Evolutionary conservation across 2,113 vertebrate species (phyloP).

Genomic region (Strix uralensis): DNA sequence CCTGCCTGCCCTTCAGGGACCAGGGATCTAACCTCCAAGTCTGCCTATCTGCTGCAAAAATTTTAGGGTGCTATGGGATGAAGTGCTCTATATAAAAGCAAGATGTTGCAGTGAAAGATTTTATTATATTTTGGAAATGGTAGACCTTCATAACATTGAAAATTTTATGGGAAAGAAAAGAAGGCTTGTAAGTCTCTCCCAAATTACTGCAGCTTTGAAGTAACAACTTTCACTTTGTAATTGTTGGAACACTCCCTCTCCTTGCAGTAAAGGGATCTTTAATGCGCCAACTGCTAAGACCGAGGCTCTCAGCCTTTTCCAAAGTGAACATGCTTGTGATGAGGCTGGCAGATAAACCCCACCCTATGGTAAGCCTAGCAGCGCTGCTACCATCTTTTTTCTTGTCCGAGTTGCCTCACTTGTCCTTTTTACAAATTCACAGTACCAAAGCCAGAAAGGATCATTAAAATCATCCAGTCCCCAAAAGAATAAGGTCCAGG

Average conservation of each 20-base stretch:
- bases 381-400: neutral
- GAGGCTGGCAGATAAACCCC: neutral
- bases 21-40: fast-evolving
- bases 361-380: neutral
- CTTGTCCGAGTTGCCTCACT: neutral
- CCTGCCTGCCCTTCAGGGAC: neutral
- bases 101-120: neutral
- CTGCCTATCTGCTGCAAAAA: neutral
- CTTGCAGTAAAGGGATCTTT: neutral
- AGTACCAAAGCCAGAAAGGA: neutral
- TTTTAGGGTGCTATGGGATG: neutral
- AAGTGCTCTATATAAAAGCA: neutral
- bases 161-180: neutral
- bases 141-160: neutral
- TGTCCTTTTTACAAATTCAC: neutral
- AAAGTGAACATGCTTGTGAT: neutral
- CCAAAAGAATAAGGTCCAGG: neutral
- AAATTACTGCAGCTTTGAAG: constrained; percentile 40
- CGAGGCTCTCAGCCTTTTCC: neutral
- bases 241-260: neutral
- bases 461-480: neutral
- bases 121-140: neutral
- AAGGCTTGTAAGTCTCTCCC: constrained; percentile 3
- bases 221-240: neutral
- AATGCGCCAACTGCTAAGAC: neutral